Base-by-base conservation (phyloP, 2,888 invertebrate species). In the Leistus spinibarbis region DNA sequence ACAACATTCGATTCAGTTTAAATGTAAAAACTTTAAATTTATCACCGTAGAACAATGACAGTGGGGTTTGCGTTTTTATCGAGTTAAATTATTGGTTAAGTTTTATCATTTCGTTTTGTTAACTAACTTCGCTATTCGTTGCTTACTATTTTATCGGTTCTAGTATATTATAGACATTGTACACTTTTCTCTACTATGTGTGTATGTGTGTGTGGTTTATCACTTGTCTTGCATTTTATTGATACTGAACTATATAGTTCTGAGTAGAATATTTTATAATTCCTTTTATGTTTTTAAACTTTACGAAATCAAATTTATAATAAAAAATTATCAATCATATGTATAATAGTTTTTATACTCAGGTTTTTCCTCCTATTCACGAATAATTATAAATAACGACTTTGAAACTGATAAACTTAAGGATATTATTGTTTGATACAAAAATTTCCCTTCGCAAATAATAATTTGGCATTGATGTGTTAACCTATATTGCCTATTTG, bases 21-120 rank as follows among this genome's bases (percentile, higher is more conserved):
- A 85, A 86, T 85, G 86, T 85, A 84, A 83, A 86, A 86, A 86
- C 84, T 85, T 84, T 79, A 84, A 86, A 86, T 86, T 86, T 86
- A 86, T 84, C 80, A 83, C 83, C 80, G 79, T 83, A 86, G 85
- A 86, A 86, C 85, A 86, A 86, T 85, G 85, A 85, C 85, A 82
- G 83, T 81, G 84, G 40, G 40, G 40, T 40, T 40, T 40, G 40
- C 40, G 84, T 85, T 85, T 85, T 85, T 85, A 85, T 85, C 82
- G 85, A 84, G 80, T 83, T 85, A 85, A 85, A 85, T 85, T 85
- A 86, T 86, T 84, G 84, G 84, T 82, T 83, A 85, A 85, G 81
- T 85, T 85, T 81, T 83, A 83, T 83, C 83, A 84, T 84, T 84
- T 83, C 81, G 82, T 82, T 74, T 74, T 74, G 73, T 74, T 74